Conservation (phyloP, 2,888 invertebrate species). For the Theretra japonica region DNA sequence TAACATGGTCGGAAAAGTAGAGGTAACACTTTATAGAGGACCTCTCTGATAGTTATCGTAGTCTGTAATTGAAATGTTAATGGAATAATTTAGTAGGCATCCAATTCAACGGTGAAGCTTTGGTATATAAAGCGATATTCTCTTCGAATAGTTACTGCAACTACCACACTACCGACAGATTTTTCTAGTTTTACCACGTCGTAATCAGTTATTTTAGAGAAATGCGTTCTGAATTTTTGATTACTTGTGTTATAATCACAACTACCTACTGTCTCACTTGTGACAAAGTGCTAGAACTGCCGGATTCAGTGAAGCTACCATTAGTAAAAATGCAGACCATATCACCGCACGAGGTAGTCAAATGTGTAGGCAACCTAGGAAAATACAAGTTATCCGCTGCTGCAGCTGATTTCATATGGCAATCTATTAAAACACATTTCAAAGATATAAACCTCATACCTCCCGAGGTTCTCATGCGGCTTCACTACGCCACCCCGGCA, state of each 20-base stretch:
- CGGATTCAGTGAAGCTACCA: constrained; percentile 50
- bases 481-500: constrained; percentile 79
- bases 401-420: constrained; percentile 72
- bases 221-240: constrained; percentile 28
- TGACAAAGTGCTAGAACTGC: constrained; percentile 57
- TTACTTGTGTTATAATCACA: constrained; percentile 31
- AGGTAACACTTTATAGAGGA: not conserved
- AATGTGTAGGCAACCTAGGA: constrained; percentile 69
- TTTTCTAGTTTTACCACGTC: not conserved
- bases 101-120: too few relatives aligned
- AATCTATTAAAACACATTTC: constrained; percentile 59
- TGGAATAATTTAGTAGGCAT: not conserved
- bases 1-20: too few relatives aligned
- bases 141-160: not conserved
- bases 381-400: constrained; percentile 54
- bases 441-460: constrained; percentile 71
- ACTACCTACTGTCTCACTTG: constrained; percentile 53
- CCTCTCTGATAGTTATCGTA: not conserved
- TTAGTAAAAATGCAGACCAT: constrained; percentile 57
- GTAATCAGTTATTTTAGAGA: not conserved
- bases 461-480: constrained; percentile 64
- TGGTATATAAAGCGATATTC: not conserved
- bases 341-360: constrained; percentile 59
- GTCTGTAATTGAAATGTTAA: constrained; percentile 8
- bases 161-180: not conserved